Base-by-base conservation (phyloP, 2,113 vertebrate species). In the Peromyscus californicus region DNA sequence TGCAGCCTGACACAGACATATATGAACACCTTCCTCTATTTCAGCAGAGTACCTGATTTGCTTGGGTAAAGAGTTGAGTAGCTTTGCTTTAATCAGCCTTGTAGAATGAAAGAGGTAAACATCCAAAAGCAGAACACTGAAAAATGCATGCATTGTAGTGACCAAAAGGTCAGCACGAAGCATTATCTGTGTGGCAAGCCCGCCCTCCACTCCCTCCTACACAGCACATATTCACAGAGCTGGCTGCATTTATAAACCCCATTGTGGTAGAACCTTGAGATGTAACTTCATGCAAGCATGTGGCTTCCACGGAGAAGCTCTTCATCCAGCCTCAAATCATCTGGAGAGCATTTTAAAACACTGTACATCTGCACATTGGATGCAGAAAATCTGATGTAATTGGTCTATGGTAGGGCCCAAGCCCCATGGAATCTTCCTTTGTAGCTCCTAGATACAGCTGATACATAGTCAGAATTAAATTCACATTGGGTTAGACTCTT, bases 141-240 rank as follows among this genome's bases (percentile, higher is more conserved):
- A 98, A 98, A 98, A 98, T 97, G 96, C 95, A 79, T 89, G 96
- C 95, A 97, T 97, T 98, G 97, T 97, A 57, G 65, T 63, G 78
- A 83, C 63, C 4, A 70, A 98, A 98, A 98, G 97, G 97, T 98
- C 98, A 97, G 95, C 42, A 59, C 91, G 89, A 96, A 94, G 89
- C 69, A 93, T 84, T 91, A 94, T 97, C 74, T 83, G 92, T 95
- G 97, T 84, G 57, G 95, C 93, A 91, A 91, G 96, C 72, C 61
- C 67, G 79, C 54, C 96, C 75, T 94, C 90, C 89, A 91, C 86
- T 79, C 69, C 96, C 98, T 95, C 97, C 96, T 78, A 98, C 97
- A 82, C 86, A 51, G 29, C 54, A 59, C 92, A 94, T 92, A 97
- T 19, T 94, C 96, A 89, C 85, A 85, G 89, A 63, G 3, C 65